phyloP scores from a whole-genome alignment of 2,113 vertebrate species.

The Malurus melanocephalus region DNA sequence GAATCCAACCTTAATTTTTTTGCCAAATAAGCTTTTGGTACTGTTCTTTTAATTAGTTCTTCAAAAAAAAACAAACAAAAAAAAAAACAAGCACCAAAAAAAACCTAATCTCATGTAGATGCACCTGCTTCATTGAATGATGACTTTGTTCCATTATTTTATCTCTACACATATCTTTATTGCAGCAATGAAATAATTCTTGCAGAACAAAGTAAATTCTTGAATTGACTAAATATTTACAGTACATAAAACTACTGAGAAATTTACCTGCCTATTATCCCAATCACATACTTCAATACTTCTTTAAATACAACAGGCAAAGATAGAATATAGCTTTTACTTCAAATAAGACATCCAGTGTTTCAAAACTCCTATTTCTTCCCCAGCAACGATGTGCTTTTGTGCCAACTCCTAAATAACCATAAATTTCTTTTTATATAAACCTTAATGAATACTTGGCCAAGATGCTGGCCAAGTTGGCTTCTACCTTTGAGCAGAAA shows the following conservation, averaged over 20 bases:
- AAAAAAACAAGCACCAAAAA: not conserved
- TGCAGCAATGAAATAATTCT: not conserved
- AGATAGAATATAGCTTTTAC: constrained; percentile 25
- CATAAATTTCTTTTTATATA: constrained; percentile 75
- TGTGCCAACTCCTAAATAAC: constrained; percentile 72
- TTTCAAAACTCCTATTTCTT: constrained; percentile 66
- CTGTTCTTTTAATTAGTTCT: not conserved
- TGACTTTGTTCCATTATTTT: not conserved
- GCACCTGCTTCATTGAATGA: constrained; percentile 13
- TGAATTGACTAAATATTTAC: not conserved
- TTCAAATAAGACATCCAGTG: constrained; percentile 23
- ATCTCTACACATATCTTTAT: not conserved
- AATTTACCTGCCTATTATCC: not conserved
- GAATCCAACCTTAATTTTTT: not conserved
- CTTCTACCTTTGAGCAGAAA: constrained; percentile 68
- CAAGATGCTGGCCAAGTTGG: constrained; percentile 65
- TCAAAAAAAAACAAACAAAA: not conserved
- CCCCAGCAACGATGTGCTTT: constrained; percentile 60
- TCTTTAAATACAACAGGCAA: constrained; percentile 1
- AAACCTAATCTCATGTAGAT: not conserved
- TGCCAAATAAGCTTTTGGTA: not conserved
- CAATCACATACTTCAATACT: not conserved
- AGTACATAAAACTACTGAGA: not conserved
- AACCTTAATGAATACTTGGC: constrained; percentile 76
- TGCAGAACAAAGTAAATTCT: constrained; percentile 15